A percentile compares a stretch with the other conserved stretches of the same genome.
Conservation (phyloP, 2,797 vertebrate species). For the Enteromius paludinosus region DNA sequence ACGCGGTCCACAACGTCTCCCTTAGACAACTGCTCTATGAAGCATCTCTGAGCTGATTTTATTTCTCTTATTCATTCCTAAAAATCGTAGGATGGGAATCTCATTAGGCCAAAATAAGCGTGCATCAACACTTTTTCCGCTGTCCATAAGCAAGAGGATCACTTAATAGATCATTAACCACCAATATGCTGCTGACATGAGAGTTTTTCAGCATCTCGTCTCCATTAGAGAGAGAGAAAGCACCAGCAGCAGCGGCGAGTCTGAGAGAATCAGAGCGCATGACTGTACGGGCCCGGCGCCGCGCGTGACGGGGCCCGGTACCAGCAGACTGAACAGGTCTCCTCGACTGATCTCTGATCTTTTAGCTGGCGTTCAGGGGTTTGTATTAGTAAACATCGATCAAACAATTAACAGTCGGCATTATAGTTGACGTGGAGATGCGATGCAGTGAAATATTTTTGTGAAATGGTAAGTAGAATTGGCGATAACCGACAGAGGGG, state of each 20-base stretch:
- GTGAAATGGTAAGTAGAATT: not conserved
- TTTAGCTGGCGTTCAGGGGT: not conserved
- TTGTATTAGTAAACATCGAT: not conserved
- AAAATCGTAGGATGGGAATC: conserved; percentile 87
- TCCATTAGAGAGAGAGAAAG: conserved; percentile 71
- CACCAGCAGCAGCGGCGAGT: not conserved
- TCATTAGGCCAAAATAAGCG: conserved; percentile 83
- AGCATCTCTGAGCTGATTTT: conserved; percentile 82
- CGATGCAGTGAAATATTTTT: not conserved
- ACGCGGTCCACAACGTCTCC: conserved; percentile 43
- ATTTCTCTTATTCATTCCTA: conserved; percentile 87
- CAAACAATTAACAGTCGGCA: not conserved
- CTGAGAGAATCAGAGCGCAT: not conserved
- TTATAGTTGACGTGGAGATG: not conserved
- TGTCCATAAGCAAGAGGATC: conserved; percentile 84
- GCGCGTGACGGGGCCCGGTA: not conserved
- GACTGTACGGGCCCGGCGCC: conserved; percentile 22
- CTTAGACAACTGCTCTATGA: conserved; percentile 76
- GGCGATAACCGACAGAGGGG: not conserved
- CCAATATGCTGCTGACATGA: conserved; percentile 83
- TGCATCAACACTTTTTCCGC: conserved; percentile 86
- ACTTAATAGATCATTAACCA: conserved; percentile 92
- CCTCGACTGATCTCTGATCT: not conserved
- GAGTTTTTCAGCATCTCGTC: conserved; percentile 81
- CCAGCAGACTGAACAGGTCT: not conserved